Conservation (phyloP, 2,797 vertebrate genomes). For the Enteromius mattozi region DNA sequence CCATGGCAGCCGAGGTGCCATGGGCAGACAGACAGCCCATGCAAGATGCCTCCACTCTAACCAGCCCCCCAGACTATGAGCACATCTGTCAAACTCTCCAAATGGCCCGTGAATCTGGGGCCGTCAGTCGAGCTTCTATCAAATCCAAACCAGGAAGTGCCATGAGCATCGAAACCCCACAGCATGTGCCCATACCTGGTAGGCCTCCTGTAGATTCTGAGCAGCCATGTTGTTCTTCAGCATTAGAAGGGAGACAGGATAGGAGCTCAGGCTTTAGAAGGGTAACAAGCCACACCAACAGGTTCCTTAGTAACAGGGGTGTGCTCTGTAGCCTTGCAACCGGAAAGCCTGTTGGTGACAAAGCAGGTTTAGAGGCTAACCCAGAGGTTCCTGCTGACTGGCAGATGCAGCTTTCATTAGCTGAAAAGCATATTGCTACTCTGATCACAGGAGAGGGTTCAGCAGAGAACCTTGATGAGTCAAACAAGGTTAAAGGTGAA, state of each 20-base stretch:
- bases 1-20: conserved; percentile 74
- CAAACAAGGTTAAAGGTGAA: conserved; percentile 22
- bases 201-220: conserved; percentile 67
- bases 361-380: conserved; percentile 50
- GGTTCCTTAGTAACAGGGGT: conserved; percentile 50
- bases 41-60: conserved; percentile 82
- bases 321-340: conserved; percentile 51
- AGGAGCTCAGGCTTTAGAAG: conserved; percentile 57
- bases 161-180: conserved; percentile 65
- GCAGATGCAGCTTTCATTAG: conserved; percentile 63
- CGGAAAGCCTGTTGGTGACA: conserved; percentile 54
- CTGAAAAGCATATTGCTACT: conserved; percentile 64
- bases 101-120: conserved; percentile 74
- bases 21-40: conserved; percentile 81
- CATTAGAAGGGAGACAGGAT: conserved; percentile 56
- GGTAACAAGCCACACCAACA: conserved; percentile 55
- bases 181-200: conserved; percentile 51
- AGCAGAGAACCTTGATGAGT: conserved; percentile 42
- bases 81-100: conserved; percentile 82
- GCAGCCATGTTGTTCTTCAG: conserved; percentile 74
- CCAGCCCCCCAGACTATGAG: conserved; percentile 83
- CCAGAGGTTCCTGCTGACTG: conserved; percentile 60
- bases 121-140: conserved; percentile 69
- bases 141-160: conserved; percentile 68
- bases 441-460: conserved; percentile 61